These are phyloP conservation scores for Tinea trinotella DNA, from an alignment of 2,888 invertebrate genomes.

Conservation along the genomic window DNA sequence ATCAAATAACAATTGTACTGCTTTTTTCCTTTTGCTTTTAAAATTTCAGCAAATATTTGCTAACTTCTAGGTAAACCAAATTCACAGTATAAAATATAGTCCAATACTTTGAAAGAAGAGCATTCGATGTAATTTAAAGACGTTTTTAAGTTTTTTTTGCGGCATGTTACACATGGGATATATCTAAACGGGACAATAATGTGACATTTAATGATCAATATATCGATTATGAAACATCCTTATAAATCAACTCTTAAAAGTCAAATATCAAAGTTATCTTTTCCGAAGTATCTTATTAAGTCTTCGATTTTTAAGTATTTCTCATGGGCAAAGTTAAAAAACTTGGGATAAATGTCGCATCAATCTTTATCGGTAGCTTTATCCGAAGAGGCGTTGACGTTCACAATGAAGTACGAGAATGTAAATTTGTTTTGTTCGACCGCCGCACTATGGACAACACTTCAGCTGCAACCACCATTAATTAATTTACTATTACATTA, in stretches of 20 bases:
- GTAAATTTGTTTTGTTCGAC: slow-evolving; percentile 13
- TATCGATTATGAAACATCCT: neutral
- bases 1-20: slow-evolving; percentile 1
- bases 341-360: slow-evolving; percentile 33
- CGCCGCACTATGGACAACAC: neutral
- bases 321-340: slow-evolving; percentile 34
- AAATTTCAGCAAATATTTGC: neutral
- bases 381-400: slow-evolving; percentile 26
- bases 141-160: neutral
- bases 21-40: neutral
- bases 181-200: slow-evolving; percentile 4
- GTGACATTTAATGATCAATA: slow-evolving; percentile 9
- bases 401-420: slow-evolving; percentile 13
- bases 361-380: slow-evolving; percentile 35
- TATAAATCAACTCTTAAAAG: slow-evolving; percentile 18
- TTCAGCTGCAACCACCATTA: neutral
- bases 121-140: neutral
- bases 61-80: neutral
- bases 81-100: neutral
- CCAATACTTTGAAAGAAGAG: neutral
- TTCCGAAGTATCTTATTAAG: slow-evolving; percentile 34
- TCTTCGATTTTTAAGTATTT: slow-evolving; percentile 21
- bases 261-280: slow-evolving; percentile 27
- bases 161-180: neutral
- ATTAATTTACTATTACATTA: neutral